Base-by-base conservation (phyloP, 2,888 invertebrate genomes). In the Choreutis nemorana region DNA sequence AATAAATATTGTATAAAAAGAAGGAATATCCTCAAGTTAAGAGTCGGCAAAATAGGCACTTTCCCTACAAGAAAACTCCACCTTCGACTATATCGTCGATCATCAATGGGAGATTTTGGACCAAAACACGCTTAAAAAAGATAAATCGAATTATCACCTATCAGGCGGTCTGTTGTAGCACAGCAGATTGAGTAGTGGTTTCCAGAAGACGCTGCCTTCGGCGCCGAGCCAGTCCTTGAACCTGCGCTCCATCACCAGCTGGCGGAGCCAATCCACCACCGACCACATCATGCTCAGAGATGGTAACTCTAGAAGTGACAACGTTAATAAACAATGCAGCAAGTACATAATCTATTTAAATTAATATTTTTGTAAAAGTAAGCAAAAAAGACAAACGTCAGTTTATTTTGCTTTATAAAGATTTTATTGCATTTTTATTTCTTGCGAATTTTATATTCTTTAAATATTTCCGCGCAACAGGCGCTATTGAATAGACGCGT, bases 171-270 rank as follows among this genome's bases (percentile, higher is more conserved):
- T 73, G 23, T 85, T 82, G 50, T 84, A 83, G 55, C 90, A 90
- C 14, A 91, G 80, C 55, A 91, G 79, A 34, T 86, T 83, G 6
- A 95, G 78, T 36, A 95, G 71, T 3, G 91, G 90, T 26, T 87
- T 82, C 94, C 94, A 95, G 71, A 94, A 95, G n/a, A 83, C 80
- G 2, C 87, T 85, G 4, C 93, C 94, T 41, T 90, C 86, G 1
- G 85, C 85, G 8, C 94, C 94, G 26, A 95, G 81, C 94, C 94
- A 95, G 62, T 92, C 91, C 41, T 92, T 87, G 80, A 94, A 87
- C 39, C 85, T 81, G 11, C 87, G 87, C 48, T 92, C 93, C 12
- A 87, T 84, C 55, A 91, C 89, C 33, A 93, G 83, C 37, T 89
- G 87, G 0, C 89, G 86, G 50, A 94, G 87, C 72, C 94, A 94